Percentiles rank a stretch among this genome's conserved stretches.
phyloP scores from a whole-genome alignment of 92 coral and sea anemone genomes.

The Pocillopora grandis region DNA sequence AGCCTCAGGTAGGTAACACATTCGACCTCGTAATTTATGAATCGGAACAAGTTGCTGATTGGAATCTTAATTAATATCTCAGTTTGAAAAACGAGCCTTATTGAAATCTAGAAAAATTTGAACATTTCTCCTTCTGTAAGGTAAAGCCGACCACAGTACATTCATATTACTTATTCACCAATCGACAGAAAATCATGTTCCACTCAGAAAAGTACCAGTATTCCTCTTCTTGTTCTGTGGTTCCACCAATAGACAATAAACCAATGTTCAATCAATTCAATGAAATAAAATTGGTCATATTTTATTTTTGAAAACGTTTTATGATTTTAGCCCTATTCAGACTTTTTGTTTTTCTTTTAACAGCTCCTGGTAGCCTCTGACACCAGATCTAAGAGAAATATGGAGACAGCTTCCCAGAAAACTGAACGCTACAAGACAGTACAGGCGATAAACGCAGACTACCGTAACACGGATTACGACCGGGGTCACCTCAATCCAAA shows the following conservation, averaged over 20 bases:
- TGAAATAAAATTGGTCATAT: too few species aligned
- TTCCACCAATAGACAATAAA: too few species aligned
- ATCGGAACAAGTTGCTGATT: background rate
- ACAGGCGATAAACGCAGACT: conserved; percentile 43
- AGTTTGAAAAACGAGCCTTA: conserved; percentile 27
- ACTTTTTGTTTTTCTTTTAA: background rate
- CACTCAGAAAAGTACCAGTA: too few species aligned
- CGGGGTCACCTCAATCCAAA: conserved; percentile 56
- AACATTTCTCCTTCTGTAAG: too few species aligned
- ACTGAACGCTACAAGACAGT: background rate
- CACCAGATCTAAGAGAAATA: background rate
- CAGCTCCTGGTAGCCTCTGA: background rate
- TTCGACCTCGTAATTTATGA: background rate
- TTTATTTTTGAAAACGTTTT: too few species aligned
- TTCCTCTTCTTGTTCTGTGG: too few species aligned
- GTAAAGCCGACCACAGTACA: too few species aligned
- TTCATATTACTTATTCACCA: too few species aligned
- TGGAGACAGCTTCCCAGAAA: background rate
- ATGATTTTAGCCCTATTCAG: too few species aligned
- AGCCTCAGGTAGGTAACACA: background rate
- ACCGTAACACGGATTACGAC: conserved; percentile 48
- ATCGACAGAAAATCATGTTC: too few species aligned
- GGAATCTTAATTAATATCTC: background rate
- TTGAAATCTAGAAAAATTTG: too few species aligned
- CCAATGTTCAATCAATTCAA: too few species aligned